Evolutionary conservation across 1,140 invertebrate genomes (phyloP).

Genomic region (Hylaeus volcanicus): DNA sequence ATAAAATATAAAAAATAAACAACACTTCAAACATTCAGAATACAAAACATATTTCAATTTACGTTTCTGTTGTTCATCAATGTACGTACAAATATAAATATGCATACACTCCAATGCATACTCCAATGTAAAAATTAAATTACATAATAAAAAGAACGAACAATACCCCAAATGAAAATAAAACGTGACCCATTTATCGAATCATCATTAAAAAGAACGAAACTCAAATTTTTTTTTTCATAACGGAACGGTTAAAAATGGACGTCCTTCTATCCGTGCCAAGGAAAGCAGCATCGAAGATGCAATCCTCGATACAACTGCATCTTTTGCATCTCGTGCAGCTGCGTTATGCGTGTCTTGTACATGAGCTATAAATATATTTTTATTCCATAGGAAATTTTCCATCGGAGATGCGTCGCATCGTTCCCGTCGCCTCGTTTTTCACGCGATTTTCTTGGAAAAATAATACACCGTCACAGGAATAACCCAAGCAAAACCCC

Average conservation of each 20-base stretch:
- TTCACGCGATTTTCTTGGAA: not conserved
- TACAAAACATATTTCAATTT: too few relatives aligned
- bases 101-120: too few relatives aligned
- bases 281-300: slow-evolving; percentile 11
- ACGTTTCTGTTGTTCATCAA: too few relatives aligned
- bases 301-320: not conserved
- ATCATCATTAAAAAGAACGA: not conserved
- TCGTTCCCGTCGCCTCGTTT: not conserved
- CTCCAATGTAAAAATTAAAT: too few relatives aligned
- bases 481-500: not conserved
- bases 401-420: not conserved
- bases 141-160: not conserved
- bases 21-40: too few relatives aligned
- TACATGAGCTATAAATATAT: slow-evolving; percentile 1
- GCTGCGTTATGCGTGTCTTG: not conserved
- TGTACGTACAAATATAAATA: too few relatives aligned
- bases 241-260: not conserved
- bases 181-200: not conserved
- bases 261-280: not conserved
- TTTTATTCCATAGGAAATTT: not conserved
- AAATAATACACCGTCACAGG: not conserved
- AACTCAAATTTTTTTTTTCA: too few relatives aligned
- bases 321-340: not conserved
- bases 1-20: too few relatives aligned
- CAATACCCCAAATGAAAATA: too few relatives aligned